Percentiles rank a stretch among this genome's conserved stretches.
Conservation (phyloP, 2,797 vertebrate genomes). For the Premnoplex brunnescens region DNA sequence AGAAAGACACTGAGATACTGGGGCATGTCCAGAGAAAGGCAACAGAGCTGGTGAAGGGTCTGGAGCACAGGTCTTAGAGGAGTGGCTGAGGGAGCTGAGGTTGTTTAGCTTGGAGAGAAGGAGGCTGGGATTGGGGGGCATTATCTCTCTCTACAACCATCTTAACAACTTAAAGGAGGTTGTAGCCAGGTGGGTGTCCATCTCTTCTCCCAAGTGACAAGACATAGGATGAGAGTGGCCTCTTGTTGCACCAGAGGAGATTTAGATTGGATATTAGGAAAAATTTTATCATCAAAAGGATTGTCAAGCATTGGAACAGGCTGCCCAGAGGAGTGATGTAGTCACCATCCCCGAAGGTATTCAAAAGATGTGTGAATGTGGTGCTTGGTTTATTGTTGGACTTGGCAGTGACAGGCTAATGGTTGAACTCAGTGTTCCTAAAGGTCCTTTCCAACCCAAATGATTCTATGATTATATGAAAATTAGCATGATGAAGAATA, state of each 20-base stretch:
- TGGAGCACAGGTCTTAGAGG: background rate
- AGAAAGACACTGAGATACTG: background rate
- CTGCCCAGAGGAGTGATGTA: background rate
- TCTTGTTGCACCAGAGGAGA: background rate
- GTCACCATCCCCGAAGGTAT: background rate
- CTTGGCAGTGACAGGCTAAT: background rate
- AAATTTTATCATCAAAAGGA: background rate
- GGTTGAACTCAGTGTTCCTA: background rate
- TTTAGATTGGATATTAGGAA: background rate
- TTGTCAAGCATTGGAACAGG: background rate
- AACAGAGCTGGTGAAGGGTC: fast-evolving
- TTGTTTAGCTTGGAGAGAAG: background rate
- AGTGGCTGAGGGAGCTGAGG: fast-evolving
- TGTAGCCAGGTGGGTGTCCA: background rate
- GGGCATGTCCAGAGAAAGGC: fast-evolving
- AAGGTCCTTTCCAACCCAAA: background rate
- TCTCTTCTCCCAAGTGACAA: background rate
- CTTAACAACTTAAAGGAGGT: background rate
- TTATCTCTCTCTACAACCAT: background rate
- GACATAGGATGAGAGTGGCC: background rate
- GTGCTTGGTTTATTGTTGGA: background rate
- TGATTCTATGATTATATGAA: background rate
- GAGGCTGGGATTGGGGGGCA: background rate
- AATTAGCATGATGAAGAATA: background rate
- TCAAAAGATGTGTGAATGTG: background rate